Percentiles rank a stretch among this genome's conserved stretches.
These are phyloP conservation scores for Saccostrea echinata DNA, from an alignment of 1,140 invertebrate species.

Conservation along the genomic window DNA sequence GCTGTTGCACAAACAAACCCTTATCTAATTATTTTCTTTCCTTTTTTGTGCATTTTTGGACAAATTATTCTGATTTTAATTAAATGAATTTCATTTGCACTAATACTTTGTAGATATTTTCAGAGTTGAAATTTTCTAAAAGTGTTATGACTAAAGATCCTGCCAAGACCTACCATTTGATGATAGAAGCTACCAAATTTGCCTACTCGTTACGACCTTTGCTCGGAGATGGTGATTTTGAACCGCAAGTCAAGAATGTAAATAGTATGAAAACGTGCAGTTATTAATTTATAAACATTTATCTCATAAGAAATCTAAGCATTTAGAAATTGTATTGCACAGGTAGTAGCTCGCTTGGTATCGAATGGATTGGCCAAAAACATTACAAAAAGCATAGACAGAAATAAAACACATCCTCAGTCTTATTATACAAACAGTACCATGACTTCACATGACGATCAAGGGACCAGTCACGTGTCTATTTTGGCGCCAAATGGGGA, in stretches of 20 bases:
- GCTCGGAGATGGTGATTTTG: constrained; percentile 90
- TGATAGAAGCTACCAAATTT: constrained; percentile 94
- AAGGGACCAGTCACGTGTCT: constrained; percentile 94
- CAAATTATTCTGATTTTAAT: too few species aligned
- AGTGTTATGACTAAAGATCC: neutral
- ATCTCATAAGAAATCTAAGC: neutral
- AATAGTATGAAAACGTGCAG: neutral
- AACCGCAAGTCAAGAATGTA: constrained; percentile 80
- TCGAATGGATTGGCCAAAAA: constrained; percentile 84
- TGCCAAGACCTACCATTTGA: constrained; percentile 81
- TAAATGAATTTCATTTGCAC: too few species aligned
- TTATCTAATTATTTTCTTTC: too few species aligned
- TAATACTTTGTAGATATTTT: neutral
- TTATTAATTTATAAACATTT: neutral
- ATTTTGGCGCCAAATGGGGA: constrained; percentile 92
- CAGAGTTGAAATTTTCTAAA: neutral
- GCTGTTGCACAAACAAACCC: too few species aligned
- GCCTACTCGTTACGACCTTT: constrained; percentile 90
- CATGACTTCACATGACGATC: constrained; percentile 43
- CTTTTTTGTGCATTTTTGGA: too few species aligned
- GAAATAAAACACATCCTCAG: constrained; percentile 84
- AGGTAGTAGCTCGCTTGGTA: constrained; percentile 85
- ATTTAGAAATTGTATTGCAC: neutral
- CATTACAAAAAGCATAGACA: constrained; percentile 84
- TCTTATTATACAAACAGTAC: constrained; percentile 64